Conservation (phyloP, 2,888 invertebrate species). For the Gibbula magus region DNA sequence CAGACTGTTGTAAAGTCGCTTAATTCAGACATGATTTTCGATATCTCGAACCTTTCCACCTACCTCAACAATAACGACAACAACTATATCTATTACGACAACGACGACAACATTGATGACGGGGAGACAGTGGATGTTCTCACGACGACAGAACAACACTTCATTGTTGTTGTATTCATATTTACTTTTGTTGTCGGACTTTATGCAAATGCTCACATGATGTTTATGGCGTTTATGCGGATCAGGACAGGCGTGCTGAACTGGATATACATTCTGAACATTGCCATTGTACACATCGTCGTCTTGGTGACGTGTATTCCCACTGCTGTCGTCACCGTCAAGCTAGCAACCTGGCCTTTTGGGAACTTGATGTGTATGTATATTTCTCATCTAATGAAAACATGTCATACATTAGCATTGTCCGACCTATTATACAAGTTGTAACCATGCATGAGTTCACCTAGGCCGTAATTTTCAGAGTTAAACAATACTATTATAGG, state of each 20-base stretch:
- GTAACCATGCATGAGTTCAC: too few relatives aligned
- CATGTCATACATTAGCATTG: too few relatives aligned
- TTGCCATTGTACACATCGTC: background rate
- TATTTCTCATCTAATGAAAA: background rate
- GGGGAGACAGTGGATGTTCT: background rate
- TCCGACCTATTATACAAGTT: too few relatives aligned
- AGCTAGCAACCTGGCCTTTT: background rate
- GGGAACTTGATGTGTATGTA: background rate
- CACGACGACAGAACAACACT: background rate
- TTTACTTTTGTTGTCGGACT: background rate
- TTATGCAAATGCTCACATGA: background rate
- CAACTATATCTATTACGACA: background rate
- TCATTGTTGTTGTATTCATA: background rate
- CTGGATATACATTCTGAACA: background rate
- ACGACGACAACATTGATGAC: background rate
- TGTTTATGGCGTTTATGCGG: background rate
- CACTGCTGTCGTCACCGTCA: background rate
- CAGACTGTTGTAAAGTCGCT: too few relatives aligned
- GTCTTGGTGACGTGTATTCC: background rate
- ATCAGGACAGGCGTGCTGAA: background rate
- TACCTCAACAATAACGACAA: background rate
- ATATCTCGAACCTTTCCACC: background rate
- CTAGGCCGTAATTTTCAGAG: too few relatives aligned
- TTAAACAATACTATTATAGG: too few relatives aligned
- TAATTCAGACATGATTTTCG: background rate